Evolutionary conservation across 2,113 vertebrate species (phyloP).

Genomic region (Talpa occidentalis): DNA sequence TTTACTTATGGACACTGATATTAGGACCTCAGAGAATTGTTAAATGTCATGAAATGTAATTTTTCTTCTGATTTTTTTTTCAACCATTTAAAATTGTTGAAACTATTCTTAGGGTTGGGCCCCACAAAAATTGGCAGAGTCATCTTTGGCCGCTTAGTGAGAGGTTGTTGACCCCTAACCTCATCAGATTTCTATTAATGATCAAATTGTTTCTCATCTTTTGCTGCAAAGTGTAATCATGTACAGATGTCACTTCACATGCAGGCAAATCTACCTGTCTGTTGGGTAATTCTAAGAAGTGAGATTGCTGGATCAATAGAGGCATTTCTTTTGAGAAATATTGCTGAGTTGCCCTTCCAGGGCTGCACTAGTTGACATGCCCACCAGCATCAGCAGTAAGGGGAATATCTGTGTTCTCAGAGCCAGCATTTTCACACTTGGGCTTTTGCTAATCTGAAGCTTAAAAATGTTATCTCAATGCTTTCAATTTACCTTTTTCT

Average conservation of each 20-base stretch:
- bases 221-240: not conserved
- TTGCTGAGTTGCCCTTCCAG: not conserved
- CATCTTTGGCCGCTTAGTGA: not conserved
- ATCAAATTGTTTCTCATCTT: not conserved
- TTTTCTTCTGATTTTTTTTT: conserved; percentile 23
- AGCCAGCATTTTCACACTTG: not conserved
- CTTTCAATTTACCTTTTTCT: conserved; percentile 6
- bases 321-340: not conserved
- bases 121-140: not conserved
- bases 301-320: not conserved
- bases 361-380: not conserved
- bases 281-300: not conserved
- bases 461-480: not conserved
- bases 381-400: not conserved
- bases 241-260: not conserved
- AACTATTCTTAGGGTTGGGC: not conserved
- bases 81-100: not conserved
- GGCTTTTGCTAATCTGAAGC: not conserved
- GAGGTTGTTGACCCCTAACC: not conserved
- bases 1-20: not conserved
- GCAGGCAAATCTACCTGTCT: not conserved
- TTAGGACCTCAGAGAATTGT: not conserved
- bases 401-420: not conserved
- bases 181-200: not conserved
- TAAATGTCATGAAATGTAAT: not conserved